A percentile compares a stretch with the other conserved stretches of the same genome.
phyloP scores from a whole-genome alignment of 2,113 vertebrate genomes.

The Urocolius indicus region DNA sequence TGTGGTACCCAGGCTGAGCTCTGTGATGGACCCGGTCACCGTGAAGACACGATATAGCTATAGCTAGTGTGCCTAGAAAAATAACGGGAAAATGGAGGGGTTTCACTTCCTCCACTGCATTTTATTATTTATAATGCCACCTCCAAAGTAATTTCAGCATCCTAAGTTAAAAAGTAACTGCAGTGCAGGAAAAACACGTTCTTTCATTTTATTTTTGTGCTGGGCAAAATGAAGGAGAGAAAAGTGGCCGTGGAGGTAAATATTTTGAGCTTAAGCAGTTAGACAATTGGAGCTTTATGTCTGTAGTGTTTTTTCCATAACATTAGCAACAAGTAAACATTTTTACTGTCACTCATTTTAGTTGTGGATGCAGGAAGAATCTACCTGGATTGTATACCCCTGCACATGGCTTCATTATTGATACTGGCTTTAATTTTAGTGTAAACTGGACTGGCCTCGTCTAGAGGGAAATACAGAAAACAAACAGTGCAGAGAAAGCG shows the following conservation, averaged over 20 bases:
- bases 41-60: fast-evolving
- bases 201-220: neutral
- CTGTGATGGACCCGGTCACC: fast-evolving
- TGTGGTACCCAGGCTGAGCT: neutral
- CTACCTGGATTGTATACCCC: neutral
- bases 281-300: neutral
- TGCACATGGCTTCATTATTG: neutral
- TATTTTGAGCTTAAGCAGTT: neutral
- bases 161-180: neutral
- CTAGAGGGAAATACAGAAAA: neutral
- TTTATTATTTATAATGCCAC: neutral
- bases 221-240: neutral
- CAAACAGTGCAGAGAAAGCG: neutral
- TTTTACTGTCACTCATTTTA: neutral
- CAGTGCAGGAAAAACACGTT: neutral
- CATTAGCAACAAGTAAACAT: neutral
- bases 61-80: neutral
- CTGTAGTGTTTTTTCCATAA: neutral
- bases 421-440: neutral
- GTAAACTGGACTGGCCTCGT: neutral
- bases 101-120: neutral
- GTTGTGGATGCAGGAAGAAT: neutral
- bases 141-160: neutral
- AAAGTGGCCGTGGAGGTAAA: neutral
- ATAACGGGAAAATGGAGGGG: fast-evolving